Base-by-base conservation (phyloP, 2,888 invertebrate genomes). In the Tenodera sinensis region DNA sequence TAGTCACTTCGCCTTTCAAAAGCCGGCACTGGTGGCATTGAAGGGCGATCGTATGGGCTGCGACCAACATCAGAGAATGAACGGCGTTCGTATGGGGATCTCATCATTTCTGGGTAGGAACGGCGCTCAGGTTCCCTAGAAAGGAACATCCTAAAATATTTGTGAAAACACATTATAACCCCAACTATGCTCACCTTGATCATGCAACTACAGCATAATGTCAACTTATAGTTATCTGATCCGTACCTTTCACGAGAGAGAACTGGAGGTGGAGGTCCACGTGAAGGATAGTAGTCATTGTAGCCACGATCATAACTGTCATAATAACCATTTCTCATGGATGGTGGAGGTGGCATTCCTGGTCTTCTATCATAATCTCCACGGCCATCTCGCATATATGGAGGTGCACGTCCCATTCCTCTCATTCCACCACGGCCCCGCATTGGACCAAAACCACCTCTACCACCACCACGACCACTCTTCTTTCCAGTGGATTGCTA, bases 381-480 rank as follows among this genome's bases (percentile, higher is more conserved):
- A 83, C 91, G 90, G 28, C 90, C 90, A 89, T 90, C 90, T 54
- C 91, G 90, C 85, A 91, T 91, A 89, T 91, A 91, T 1, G 92
- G 92, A 28, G 91, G 91, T 54, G 91, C 92, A 91, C 93, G 92
- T 91, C 93, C 93, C 91, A 90, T 90, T 12, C 90, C 88, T 28
- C 90, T 83, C 89, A 90, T 89, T 15, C 89, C 88, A 34, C 90
- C 90, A 83, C 90, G 89, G n/a, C 90, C 90, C 20, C 90, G 89
- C 85, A 90, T 90, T 4, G 93, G 93, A 91, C 93, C 93, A 90
- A 93, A 93, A 91, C 93, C 93, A 91, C 93, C 93, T 91, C 93
- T 94, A 90, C 93, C 93, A 88, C 93, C 91, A 93, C 92, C 92
- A 91, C 93, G 91, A 92, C 93, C 93, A 88, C 92, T 91, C 90